A percentile compares a stretch with the other conserved stretches of the same genome.
Conservation (phyloP, 2,888 invertebrate genomes). For the Pyrrhosoma nymphula region DNA sequence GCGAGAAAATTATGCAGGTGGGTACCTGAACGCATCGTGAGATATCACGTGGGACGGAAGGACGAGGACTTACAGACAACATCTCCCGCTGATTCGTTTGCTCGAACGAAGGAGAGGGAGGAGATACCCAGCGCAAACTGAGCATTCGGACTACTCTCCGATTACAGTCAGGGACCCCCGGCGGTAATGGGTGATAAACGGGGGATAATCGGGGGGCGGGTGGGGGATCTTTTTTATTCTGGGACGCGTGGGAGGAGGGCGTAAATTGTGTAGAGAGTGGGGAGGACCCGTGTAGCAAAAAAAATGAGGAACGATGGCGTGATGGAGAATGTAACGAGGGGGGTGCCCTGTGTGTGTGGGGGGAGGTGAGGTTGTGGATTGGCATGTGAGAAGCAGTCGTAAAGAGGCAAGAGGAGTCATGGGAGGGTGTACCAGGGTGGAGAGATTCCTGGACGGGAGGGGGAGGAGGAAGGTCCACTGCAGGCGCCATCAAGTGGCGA, state of each 20-base stretch:
- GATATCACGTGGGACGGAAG: too few relatives aligned
- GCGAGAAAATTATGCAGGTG: too few relatives aligned
- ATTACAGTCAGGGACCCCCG: neutral
- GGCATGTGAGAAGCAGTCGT: neutral
- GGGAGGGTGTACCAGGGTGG: neutral
- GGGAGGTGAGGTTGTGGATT: neutral
- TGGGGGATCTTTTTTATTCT: neutral
- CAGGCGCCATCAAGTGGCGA: slow-evolving; percentile 44
- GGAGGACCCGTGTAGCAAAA: neutral
- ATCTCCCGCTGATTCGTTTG: too few relatives aligned
- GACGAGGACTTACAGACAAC: too few relatives aligned
- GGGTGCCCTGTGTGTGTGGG: neutral
- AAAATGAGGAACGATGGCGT: neutral
- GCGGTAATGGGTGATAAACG: neutral
- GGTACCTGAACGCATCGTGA: too few relatives aligned
- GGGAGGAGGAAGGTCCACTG: neutral
- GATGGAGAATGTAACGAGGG: neutral
- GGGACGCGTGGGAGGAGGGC: neutral
- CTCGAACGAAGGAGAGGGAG: too few relatives aligned
- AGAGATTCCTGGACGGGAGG: too few relatives aligned
- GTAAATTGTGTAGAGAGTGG: slow-evolving; percentile 35
- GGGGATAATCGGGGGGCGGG: neutral
- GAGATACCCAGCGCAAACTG: neutral
- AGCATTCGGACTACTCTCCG: neutral
- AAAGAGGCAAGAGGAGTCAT: neutral